Conservation (phyloP, 2,888 invertebrate species). For the Oscheius onirici region DNA sequence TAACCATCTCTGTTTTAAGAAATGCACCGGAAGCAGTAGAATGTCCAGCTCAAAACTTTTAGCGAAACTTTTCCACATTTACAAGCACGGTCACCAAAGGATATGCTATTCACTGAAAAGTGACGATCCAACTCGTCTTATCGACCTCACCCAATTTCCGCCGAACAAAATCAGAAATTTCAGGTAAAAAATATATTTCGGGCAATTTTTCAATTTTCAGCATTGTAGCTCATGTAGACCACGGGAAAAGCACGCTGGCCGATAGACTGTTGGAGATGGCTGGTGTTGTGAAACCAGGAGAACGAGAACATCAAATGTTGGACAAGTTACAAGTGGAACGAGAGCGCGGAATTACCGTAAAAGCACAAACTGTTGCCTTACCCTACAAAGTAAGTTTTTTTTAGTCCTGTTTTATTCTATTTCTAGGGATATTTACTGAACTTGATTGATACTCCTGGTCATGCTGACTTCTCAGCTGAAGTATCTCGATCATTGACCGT, state of each 20-base stretch:
- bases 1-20: no score
- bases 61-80: background rate
- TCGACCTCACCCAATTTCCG: slow-evolving; percentile 40
- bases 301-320: slow-evolving; percentile 41
- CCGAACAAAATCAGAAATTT: slow-evolving; percentile 83
- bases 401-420: slow-evolving; percentile 2
- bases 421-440: slow-evolving; percentile 77
- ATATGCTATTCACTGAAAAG: background rate
- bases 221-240: slow-evolving; percentile 98
- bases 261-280: slow-evolving; percentile 92
- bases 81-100: background rate
- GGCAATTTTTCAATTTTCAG: slow-evolving; percentile 76
- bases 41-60: no score
- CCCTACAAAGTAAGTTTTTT: slow-evolving; percentile 75
- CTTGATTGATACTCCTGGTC: slow-evolving; percentile 94
- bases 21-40: no score
- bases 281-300: slow-evolving; percentile 72
- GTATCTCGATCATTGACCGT: slow-evolving; percentile 89
- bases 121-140: slow-evolving; percentile 44
- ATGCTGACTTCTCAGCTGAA: slow-evolving; percentile 85
- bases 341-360: slow-evolving; percentile 96
- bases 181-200: slow-evolving; percentile 34
- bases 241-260: slow-evolving; percentile 96
- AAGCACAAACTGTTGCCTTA: slow-evolving; percentile 93
- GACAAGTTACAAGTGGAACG: slow-evolving; percentile 81